A percentile compares a stretch with the other conserved stretches of the same genome.
Conservation (phyloP, 2,797 vertebrate genomes). For the Emydoidea blandingii region DNA sequence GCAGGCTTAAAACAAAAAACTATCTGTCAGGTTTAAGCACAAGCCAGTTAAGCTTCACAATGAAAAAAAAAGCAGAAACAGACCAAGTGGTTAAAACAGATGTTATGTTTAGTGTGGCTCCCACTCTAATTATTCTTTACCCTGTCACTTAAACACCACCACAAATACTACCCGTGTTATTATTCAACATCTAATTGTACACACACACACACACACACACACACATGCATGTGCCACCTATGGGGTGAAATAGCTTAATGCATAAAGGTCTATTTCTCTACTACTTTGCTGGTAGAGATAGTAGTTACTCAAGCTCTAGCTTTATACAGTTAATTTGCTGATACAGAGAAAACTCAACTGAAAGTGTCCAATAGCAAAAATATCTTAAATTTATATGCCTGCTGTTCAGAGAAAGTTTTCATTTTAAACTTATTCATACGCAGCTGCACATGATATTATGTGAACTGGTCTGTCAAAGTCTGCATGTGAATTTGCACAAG, state of each 20-base stretch:
- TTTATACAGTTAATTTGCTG: neutral
- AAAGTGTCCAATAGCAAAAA: rapidly evolving
- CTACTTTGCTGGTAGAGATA: neutral
- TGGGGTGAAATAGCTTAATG: neutral
- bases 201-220: too few relatives aligned
- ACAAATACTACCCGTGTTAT: neutral
- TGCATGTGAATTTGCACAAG: neutral
- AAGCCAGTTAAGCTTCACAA: neutral
- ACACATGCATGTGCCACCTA: neutral
- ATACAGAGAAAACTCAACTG: neutral
- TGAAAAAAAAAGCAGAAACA: neutral
- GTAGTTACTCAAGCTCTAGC: neutral
- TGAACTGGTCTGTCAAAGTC: neutral
- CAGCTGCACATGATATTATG: neutral
- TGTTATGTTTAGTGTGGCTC: neutral
- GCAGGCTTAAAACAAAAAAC: neutral
- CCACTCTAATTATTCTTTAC: neutral
- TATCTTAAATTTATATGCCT: neutral
- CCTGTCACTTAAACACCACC: neutral
- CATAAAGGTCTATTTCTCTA: neutral
- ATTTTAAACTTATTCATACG: neutral
- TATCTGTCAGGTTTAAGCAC: neutral
- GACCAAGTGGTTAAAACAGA: neutral
- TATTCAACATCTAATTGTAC: neutral
- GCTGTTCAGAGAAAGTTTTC: neutral